Evolutionary conservation across 2,797 vertebrate species (phyloP).

Genomic region (Heteromormyrus szaboi): DNA sequence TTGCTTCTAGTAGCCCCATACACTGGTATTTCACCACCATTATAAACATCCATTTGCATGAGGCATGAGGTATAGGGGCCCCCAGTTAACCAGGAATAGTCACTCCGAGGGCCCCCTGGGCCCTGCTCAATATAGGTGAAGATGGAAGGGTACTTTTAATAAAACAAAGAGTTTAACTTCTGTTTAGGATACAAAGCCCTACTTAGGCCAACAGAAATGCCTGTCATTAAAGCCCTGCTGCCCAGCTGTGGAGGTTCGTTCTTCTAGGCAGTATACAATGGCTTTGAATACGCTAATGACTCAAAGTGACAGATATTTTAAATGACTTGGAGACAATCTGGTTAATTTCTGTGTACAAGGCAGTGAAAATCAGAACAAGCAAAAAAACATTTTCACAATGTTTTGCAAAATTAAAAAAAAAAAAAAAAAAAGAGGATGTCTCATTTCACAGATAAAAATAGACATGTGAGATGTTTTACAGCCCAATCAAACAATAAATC

Average conservation of each 20-base stretch:
- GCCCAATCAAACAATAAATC: not conserved
- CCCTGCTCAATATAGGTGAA: not conserved
- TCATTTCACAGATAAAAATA: not conserved
- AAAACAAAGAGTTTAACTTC: not conserved
- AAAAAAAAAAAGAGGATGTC: not conserved
- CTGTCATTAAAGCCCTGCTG: not conserved
- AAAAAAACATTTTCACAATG: not conserved
- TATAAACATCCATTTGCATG: not conserved
- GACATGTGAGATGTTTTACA: not conserved
- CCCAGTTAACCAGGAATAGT: not conserved
- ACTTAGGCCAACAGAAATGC: not conserved
- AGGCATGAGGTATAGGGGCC: not conserved
- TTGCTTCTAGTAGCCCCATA: not conserved
- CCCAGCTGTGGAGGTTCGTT: not conserved
- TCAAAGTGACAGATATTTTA: not conserved
- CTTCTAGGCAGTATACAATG: not conserved
- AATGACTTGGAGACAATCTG: not conserved
- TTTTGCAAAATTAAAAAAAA: not conserved
- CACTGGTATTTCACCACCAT: not conserved
- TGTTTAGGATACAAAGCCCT: not conserved
- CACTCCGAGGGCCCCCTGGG: not conserved
- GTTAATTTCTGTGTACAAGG: not conserved
- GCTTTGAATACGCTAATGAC: not conserved
- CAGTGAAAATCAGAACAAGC: not conserved
- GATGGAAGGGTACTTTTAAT: not conserved